phyloP scores from a whole-genome alignment of 2,888 invertebrate species.

The Caenorhabditis angaria region DNA sequence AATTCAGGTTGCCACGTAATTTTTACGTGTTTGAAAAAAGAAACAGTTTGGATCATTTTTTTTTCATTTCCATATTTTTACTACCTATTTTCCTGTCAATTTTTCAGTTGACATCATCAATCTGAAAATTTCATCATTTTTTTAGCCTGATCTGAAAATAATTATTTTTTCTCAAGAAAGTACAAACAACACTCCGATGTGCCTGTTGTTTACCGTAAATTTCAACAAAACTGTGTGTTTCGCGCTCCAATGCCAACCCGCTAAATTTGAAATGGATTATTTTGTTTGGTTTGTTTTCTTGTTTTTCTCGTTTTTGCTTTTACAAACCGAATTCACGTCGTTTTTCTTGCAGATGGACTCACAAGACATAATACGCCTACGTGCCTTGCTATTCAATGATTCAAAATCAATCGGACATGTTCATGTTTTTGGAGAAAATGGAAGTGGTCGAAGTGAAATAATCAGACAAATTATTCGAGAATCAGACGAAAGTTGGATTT shows the following conservation, averaged over 20 bases:
- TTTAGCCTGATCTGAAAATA: too few species aligned
- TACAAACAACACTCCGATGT: constrained; percentile 17
- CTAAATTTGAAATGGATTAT: constrained; percentile 15
- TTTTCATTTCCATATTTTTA: too few species aligned
- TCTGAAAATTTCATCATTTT: too few species aligned
- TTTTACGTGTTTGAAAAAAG: constrained; percentile 8
- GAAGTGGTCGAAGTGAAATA: constrained; percentile 30
- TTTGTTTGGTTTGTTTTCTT: constrained; percentile 6
- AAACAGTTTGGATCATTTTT: too few species aligned
- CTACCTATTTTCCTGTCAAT: too few species aligned
- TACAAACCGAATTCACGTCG: not conserved
- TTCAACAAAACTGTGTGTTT: not conserved
- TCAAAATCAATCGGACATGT: constrained; percentile 32
- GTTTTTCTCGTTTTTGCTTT: not conserved
- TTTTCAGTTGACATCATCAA: too few species aligned
- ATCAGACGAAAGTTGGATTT: constrained; percentile 24
- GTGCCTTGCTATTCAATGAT: constrained; percentile 22
- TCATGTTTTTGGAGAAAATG: constrained; percentile 34
- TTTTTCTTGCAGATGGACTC: constrained; percentile 10
- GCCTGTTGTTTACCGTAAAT: constrained; percentile 24
- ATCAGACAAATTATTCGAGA: constrained; percentile 17
- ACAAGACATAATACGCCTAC: not conserved
- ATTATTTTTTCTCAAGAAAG: constrained; percentile 16
- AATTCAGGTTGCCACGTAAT: not conserved
- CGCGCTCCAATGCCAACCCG: constrained; percentile 12